These are phyloP conservation scores for Schrankia costaestrigalis DNA, from an alignment of 2,888 invertebrate species.

Conservation along the genomic window DNA sequence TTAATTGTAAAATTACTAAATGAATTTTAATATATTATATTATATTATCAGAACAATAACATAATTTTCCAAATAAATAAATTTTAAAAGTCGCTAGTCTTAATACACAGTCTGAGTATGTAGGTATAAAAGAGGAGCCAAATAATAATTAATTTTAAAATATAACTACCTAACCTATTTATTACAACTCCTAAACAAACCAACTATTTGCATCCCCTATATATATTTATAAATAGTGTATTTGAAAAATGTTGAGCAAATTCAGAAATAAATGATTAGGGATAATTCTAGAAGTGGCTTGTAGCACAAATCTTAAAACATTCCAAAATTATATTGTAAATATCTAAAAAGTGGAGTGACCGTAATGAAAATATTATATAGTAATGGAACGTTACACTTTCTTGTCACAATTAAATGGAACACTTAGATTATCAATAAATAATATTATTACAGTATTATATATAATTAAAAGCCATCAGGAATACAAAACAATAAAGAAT, in stretches of 20 bases:
- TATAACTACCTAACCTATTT: conserved; percentile 36
- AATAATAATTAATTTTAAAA: conserved; percentile 29
- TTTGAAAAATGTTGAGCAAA: conserved; percentile 60
- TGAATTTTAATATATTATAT: conserved; percentile 6
- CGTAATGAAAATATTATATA: conserved; percentile 19
- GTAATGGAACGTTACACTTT: conserved; percentile 12
- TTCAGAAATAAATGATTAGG: conserved; percentile 41
- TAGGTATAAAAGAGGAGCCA: conserved; percentile 31
- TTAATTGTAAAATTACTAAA: conserved; percentile 24
- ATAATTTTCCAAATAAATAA: conserved; percentile 14
- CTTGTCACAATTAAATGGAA: conserved; percentile 15
- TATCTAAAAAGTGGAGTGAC: conserved; percentile 25
- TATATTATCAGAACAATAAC: conserved; percentile 9
- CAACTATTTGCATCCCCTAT: conserved; percentile 34
- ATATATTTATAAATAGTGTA: conserved; percentile 35
- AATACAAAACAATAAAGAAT: conserved; percentile 13
- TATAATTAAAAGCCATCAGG: conserved; percentile 1
- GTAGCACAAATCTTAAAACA: conserved; percentile 30
- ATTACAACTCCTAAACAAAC: conserved; percentile 44
- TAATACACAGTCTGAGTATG: conserved; percentile 26
- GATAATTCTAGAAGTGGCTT: conserved; percentile 27
- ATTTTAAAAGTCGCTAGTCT: conserved; percentile 18
- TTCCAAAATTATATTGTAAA: conserved; percentile 24
- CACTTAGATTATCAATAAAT: conserved; percentile 13
- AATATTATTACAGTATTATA: not conserved